Evolutionary conservation across 92 coral and sea anemone species (phyloP), one percentile per base, ranked within the genome.

Genomic region (Epizoanthus scotinus): DNA sequence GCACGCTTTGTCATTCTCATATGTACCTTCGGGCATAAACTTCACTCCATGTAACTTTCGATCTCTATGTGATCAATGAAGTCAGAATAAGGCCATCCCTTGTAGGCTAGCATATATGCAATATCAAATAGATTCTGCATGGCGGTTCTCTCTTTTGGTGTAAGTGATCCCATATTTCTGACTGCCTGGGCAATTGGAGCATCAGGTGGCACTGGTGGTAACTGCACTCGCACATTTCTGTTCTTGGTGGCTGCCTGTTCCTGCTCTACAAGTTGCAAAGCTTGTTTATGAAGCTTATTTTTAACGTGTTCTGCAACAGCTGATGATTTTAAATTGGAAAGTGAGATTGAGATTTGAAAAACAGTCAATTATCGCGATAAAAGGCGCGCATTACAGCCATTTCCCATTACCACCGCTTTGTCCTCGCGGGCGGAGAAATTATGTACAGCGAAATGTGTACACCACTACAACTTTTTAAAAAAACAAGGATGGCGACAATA

Each of bases 161-260:
- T 77, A 27, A 86, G 86, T 78, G 53, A 54, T 63, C 82, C 86
- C 86, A 86, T 81, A 78, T 85, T 79, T 65, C 75, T 49, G 82
- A 86, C 71, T 58, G 67, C 73, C 77, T 81, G 73, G 82, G 79
- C 56, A 86, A 86, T 81, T 68, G 89, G 89, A 74, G 87, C 77
- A 82, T 82, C 78, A 83, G 57, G 21, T 44, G 84, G 79, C 29
- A 73, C 67, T 44, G 81, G 84, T 59, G 81, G 81, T 78, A 71
- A 57, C 14, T 72, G 83, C 66, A 61, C 84, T 54, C 86, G 82
- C 27, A 67, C 72, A 53, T 77, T 86, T 86, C 86, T 82, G 90
- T 86, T 86, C 90, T 82, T 84, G 67, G 84, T 57, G 50, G 71
- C 78, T 82, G 90, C 90, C 78, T 74, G 84, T 63, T 86, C 86